A percentile compares a stretch with the other conserved stretches of the same genome.
Evolutionary conservation across 2,888 invertebrate genomes (phyloP).

Genomic region (Ennomos fuscantarius): DNA sequence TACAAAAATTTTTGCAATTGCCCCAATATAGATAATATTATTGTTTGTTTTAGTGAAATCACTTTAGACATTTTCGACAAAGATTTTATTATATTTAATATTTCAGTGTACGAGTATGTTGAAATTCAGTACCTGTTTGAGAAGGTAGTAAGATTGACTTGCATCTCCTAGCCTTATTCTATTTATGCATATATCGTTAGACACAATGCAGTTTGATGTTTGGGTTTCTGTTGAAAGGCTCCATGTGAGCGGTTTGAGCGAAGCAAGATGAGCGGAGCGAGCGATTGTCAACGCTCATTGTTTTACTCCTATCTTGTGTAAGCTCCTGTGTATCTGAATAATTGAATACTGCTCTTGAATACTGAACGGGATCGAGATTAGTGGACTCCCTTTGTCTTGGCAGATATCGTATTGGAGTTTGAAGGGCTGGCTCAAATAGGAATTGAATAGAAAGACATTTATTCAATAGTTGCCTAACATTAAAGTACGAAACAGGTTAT

Average conservation of each 20-base stretch:
- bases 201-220: constrained; percentile 31
- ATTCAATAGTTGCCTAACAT: no score
- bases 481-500: no score
- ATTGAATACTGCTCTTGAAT: constrained; percentile 15
- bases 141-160: no score
- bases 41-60: no score
- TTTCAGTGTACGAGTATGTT: no score
- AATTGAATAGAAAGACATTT: no score
- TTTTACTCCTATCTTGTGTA: constrained; percentile 26
- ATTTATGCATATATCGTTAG: constrained; percentile 14
- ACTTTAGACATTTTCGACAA: no score
- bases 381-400: constrained; percentile 18
- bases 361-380: constrained; percentile 14
- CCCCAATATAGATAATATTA: no score
- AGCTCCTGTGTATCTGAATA: constrained; percentile 15
- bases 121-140: no score
- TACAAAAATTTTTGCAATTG: no score
- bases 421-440: background rate
- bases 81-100: no score
- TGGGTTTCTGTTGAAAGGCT: constrained; percentile 23
- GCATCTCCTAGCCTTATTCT: constrained; percentile 3
- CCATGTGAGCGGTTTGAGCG: constrained; percentile 21
- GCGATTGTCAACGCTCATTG: constrained; percentile 25
- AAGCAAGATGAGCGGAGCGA: constrained; percentile 15
- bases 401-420: constrained; percentile 7